Evolutionary conservation across 2,797 vertebrate species (phyloP).

Genomic region (Pristis pectinata): DNA sequence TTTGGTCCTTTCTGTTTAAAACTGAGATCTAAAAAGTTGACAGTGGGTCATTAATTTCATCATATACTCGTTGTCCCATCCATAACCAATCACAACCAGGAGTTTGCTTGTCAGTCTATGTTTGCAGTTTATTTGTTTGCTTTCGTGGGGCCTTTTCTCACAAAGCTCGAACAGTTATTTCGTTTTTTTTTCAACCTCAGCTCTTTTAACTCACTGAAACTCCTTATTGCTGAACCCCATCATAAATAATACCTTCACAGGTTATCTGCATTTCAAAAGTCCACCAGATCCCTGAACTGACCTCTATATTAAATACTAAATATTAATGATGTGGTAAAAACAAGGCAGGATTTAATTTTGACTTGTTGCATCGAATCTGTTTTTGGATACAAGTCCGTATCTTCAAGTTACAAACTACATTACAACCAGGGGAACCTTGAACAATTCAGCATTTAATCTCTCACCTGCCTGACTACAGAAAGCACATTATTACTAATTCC

Average conservation of each 20-base stretch:
- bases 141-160: slow-evolving; percentile 57
- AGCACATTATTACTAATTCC: slow-evolving; percentile 49
- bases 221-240: neutral
- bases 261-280: neutral
- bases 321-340: slow-evolving; percentile 9
- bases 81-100: slow-evolving; percentile 64
- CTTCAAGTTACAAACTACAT: slow-evolving; percentile 63
- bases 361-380: neutral
- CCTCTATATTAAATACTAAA: slow-evolving; percentile 33
- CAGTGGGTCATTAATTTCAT: slow-evolving; percentile 81
- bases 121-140: slow-evolving; percentile 80
- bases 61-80: slow-evolving; percentile 73
- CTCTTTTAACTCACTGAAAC: slow-evolving; percentile 11
- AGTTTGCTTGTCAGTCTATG: slow-evolving; percentile 70
- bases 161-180: slow-evolving; percentile 23
- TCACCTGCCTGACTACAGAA: slow-evolving; percentile 66
- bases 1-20: slow-evolving; percentile 72
- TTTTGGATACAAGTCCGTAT: slow-evolving; percentile 48
- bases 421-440: slow-evolving; percentile 62
- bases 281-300: neutral
- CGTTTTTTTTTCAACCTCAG: neutral
- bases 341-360: neutral
- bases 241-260: slow-evolving; percentile 3
- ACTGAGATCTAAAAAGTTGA: slow-evolving; percentile 73
- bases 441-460: slow-evolving; percentile 73